These are phyloP conservation scores for Antrozous pallidus DNA, from an alignment of 2,797 vertebrate genomes.

Conservation along the genomic window DNA sequence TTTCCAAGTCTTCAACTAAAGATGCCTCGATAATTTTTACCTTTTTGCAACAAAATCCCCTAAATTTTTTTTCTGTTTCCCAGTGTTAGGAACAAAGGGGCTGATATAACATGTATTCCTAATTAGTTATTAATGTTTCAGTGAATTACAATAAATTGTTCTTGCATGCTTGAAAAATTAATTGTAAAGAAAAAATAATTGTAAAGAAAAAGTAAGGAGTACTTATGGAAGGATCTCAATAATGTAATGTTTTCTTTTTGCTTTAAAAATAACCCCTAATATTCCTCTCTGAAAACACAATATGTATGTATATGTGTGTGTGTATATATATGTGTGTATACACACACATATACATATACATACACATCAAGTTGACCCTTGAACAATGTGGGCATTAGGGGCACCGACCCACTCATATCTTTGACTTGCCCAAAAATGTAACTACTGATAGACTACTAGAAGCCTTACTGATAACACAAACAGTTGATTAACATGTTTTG, in stretches of 20 bases:
- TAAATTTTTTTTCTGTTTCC: not conserved
- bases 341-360: not conserved
- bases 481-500: not conserved
- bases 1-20: slow-evolving; percentile 52
- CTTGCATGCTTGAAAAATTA: slow-evolving; percentile 63
- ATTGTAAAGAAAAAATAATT: slow-evolving; percentile 64
- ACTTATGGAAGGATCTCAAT: slow-evolving; percentile 66
- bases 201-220: slow-evolving; percentile 65
- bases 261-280: slow-evolving; percentile 73
- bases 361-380: not conserved
- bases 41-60: slow-evolving; percentile 51
- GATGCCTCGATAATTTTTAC: slow-evolving; percentile 34
- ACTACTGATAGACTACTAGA: not conserved
- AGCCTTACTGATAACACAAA: not conserved
- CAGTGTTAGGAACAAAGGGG: slow-evolving; percentile 56
- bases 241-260: slow-evolving; percentile 43
- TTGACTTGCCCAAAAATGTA: not conserved
- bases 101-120: slow-evolving; percentile 42
- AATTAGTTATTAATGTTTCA: slow-evolving; percentile 56
- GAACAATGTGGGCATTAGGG: not conserved
- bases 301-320: not conserved
- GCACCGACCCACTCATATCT: not conserved
- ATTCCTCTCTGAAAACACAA: slow-evolving; percentile 74
- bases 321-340: not conserved
- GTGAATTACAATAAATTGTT: slow-evolving; percentile 52